Evolutionary conservation across 1,140 invertebrate species (phyloP), one percentile per base, ranked within the genome.

Genomic region (Agrypnia vestita): DNA sequence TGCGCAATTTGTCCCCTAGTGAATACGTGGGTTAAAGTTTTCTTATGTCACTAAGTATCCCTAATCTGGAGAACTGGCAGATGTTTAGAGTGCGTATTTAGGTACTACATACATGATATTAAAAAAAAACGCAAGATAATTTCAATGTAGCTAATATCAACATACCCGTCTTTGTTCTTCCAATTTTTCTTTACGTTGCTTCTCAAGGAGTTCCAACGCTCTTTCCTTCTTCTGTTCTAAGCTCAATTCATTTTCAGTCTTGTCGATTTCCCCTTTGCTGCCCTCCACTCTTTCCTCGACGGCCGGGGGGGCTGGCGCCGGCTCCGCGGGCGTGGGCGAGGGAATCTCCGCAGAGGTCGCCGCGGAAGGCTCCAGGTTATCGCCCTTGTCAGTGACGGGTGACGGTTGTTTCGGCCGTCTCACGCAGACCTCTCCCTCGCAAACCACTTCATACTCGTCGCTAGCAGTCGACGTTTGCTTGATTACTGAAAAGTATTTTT

Each of bases 81-180:
- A n/a, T n/a, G n/a, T n/a, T n/a, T n/a, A n/a, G n/a, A n/a, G n/a
- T n/a, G n/a, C n/a, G n/a, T n/a, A n/a, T n/a, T n/a, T n/a, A n/a
- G n/a, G n/a, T n/a, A n/a, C n/a, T n/a, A n/a, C n/a, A n/a, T n/a
- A n/a, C n/a, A n/a, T n/a, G n/a, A n/a, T n/a, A n/a, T n/a, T n/a
- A n/a, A n/a, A n/a, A n/a, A n/a, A n/a, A n/a, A n/a, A n/a, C n/a
- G n/a, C n/a, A n/a, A n/a, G n/a, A n/a, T n/a, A n/a, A n/a, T n/a
- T n/a, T n/a, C n/a, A n/a, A n/a, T n/a, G n/a, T n/a, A n/a, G n/a
- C n/a, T n/a, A n/a, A n/a, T n/a, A 76, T 51, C 7, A 9, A 56
- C 49, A 55, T 46, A 90, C 88, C 87, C 93, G 90, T 84, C 92
- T 91, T 84, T 95, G 93, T 82, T 94, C 91, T 49, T 90, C 86